Base-by-base conservation (phyloP, 2,797 vertebrate species). In the Danio jaintianensis region DNA sequence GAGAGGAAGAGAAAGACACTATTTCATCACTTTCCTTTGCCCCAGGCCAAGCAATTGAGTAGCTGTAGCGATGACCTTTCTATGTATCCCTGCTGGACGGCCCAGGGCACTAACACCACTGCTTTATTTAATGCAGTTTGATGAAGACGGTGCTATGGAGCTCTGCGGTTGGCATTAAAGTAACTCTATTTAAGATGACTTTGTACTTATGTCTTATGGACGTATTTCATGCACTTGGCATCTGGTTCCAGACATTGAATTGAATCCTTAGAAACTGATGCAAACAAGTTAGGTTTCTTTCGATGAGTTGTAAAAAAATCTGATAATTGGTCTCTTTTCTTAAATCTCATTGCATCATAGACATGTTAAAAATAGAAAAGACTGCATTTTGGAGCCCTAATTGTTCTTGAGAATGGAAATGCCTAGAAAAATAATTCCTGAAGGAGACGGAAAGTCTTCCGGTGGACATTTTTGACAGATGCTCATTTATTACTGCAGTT, bases 21-120 rank as follows among this genome's bases (percentile, higher is more conserved):
- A 79, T 83, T 84, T 82, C 78, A 73, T 82, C 47, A 58, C 52
- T 38, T 75, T 83, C 67, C 55, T 68, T 64, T 70, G 83, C 86
- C 85, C 69, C 29, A 9, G 85, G 85, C 76, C 22, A 53, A 1
- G 38, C 70, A 47, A 48, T 84, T 85, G 45, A 2, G 82, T 84
- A 83, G 87, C 83, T 84, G 78, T 82, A 71, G 40, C 64, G 56
- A 72, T 87, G 88, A 89, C 85, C 88, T 89, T 91, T 89, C 72
- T 79, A 64, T 87, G 29, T 59, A 71, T 81, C 69, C 63, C 53
- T 55, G 63, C 83, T 85, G 80, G 62, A 85, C 71, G 62, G 79
- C 78, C 80, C 81, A 72, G 73, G 85, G 58, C 76, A 78, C 29
- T 58, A 48, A 78, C 70, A 75, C 77, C 43, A 58, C 79, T 7